Evolutionary conservation across 2,113 vertebrate species (phyloP), one percentile per base, ranked within the genome.

Genomic region (Saccopteryx leptura): DNA sequence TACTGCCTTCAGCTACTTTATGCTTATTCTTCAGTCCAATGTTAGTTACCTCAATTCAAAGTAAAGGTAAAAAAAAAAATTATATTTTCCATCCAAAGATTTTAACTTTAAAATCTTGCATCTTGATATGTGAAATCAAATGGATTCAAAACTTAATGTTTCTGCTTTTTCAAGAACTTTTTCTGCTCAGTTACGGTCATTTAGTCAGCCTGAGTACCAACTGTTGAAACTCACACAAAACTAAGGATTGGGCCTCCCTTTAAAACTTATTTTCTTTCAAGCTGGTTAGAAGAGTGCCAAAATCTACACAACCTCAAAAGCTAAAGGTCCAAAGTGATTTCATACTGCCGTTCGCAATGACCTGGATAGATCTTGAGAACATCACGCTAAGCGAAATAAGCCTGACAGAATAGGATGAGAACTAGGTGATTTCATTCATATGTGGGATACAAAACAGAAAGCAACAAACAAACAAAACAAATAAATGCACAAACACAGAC

Each of bases 21-120:
- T 0, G 39, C 63, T 82, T 28, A 61, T 39, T 50, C 5, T 24
- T 61, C 23, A 14, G 63, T 66, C 66, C 9, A 9, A 6, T 8
- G 3, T 33, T 56, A 33, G 3, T 33, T 56, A 33, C 65, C 54
- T 93, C 2, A 0, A 90, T n/a, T 90, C 95, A 92, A 81, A 94
- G 19, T 19, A 71, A 75, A 87, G 31, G 3, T 48, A 24, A 39
- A 66, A 85, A 83, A 83, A 18, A 60, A 92, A 65, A n/a, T 50
- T 46, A 48, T 11, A 6, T 48, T 96, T 97, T 69, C 50, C 7
- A 90, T 10, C 21, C 66, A 58, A 81, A 88, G n/a, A 93, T 76
- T 74, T 94, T 96, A 85, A 65, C 72, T 92, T 63, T 60, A 46
- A 96, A 93, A 56, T 5, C 56, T 58, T 74, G 54, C 18, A 50